Evolutionary conservation across 2,888 invertebrate genomes (phyloP).

Genomic region (Pachymerium ferrugineum): DNA sequence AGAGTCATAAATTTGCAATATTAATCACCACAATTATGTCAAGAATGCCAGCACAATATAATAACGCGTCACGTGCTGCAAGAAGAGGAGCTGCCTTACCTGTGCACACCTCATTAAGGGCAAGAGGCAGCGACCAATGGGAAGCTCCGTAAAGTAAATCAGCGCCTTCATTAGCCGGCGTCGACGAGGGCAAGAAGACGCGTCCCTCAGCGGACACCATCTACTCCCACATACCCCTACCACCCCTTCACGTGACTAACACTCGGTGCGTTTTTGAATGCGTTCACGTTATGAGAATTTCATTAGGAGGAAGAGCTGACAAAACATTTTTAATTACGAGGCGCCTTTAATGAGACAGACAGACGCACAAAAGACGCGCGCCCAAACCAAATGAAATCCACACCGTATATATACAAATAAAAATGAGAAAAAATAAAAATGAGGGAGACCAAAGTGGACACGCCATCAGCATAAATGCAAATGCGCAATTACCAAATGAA

Average conservation of each 20-base stretch:
- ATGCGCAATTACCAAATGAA: conserved; percentile 21
- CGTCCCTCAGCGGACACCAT: conserved; percentile 27
- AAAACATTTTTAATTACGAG: conserved; percentile 27
- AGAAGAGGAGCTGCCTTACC: conserved; percentile 27
- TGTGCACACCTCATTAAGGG: conserved; percentile 27
- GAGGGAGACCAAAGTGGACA: conserved; percentile 8
- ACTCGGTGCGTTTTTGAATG: conserved; percentile 27
- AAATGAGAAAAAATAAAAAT: conserved; percentile 5
- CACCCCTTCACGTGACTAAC: conserved; percentile 14
- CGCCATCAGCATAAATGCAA: conserved; percentile 11
- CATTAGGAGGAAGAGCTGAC: conserved; percentile 27
- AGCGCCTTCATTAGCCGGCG: conserved; percentile 27
- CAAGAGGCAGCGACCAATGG: conserved; percentile 27
- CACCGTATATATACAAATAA: not conserved
- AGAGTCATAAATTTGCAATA: conserved; percentile 27
- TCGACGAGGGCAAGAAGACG: conserved; percentile 27
- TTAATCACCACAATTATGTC: conserved; percentile 27
- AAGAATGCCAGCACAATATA: conserved; percentile 27
- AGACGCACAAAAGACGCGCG: conserved; percentile 23
- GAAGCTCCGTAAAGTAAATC: conserved; percentile 27
- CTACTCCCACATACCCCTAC: not conserved
- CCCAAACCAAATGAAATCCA: conserved; percentile 22
- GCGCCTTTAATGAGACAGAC: conserved; percentile 27
- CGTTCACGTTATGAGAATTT: conserved; percentile 24
- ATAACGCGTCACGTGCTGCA: conserved; percentile 27